phyloP scores from a whole-genome alignment of 37 sponge, comb jelly and placozoan species.

The Hexactinellida sp. region DNA sequence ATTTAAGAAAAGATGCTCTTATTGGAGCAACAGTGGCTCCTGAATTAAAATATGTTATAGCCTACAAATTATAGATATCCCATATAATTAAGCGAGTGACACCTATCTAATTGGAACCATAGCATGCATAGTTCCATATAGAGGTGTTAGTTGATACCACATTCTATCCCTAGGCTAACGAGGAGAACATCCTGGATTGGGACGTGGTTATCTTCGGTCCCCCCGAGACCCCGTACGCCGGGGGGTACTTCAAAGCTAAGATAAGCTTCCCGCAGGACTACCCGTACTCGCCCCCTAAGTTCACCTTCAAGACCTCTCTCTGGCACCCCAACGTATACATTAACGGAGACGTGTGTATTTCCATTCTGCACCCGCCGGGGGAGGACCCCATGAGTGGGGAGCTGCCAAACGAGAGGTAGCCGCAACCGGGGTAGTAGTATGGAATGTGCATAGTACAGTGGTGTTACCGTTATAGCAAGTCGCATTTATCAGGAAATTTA shows the following conservation, averaged over 20 bases:
- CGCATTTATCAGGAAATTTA: no score
- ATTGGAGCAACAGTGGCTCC: no score
- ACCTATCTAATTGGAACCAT: no score
- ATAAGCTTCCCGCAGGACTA: conserved; percentile 92
- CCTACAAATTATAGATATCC: no score
- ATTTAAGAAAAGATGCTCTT: no score
- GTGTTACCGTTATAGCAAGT: no score
- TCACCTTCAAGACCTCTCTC: conserved; percentile 70
- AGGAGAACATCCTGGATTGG: conserved; percentile 68
- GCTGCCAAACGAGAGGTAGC: conserved; percentile 82
- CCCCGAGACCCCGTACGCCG: conserved; percentile 90
- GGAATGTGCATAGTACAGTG: not conserved
- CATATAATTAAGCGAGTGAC: no score
- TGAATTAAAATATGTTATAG: no score
- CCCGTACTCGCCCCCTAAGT: conserved; percentile 85
- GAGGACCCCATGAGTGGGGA: conserved; percentile 94
- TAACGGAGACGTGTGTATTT: conserved; percentile 92
- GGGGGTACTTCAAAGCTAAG: conserved; percentile 93
- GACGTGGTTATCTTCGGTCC: conserved; percentile 93
- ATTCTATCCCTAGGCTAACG: conserved; percentile 48
- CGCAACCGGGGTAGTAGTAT: not conserved
- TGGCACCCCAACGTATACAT: conserved; percentile 89
- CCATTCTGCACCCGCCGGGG: conserved; percentile 89
- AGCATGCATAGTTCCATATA: no score
- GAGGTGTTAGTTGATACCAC: no score